phyloP scores from a whole-genome alignment of 2,113 vertebrate species.

The Xyrauchen texanus region DNA sequence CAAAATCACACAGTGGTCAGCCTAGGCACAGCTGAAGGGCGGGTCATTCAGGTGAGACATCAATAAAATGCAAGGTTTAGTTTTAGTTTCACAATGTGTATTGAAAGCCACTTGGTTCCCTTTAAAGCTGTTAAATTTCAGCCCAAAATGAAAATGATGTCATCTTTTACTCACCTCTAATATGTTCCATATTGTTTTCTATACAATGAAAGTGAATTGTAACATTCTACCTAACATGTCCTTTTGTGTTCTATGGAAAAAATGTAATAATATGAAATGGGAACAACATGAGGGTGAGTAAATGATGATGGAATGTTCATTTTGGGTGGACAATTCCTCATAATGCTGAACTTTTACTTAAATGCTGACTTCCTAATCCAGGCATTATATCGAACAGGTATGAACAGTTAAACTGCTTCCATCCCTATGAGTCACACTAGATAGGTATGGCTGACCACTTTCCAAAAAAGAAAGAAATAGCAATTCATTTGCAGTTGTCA shows the following conservation, averaged over 20 bases:
- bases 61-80: not conserved
- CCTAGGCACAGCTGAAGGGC: conserved; percentile 87
- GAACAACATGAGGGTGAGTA: too few relatives aligned
- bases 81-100: not conserved
- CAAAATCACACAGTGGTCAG: conserved; percentile 85
- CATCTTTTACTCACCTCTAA: too few relatives aligned
- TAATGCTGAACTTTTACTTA: not conserved
- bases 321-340: too few relatives aligned
- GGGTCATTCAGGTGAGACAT: conserved; percentile 87
- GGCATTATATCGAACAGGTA: not conserved
- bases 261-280: too few relatives aligned
- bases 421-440: not conserved
- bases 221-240: too few relatives aligned
- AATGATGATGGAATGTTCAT: too few relatives aligned
- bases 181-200: too few relatives aligned
- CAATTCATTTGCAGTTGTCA: conserved; percentile 19
- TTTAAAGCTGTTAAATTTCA: not conserved
- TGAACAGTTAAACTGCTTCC: not conserved
- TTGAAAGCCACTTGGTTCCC: not conserved
- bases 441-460: not conserved
- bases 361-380: not conserved
- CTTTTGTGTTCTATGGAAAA: too few relatives aligned
- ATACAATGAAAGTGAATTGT: too few relatives aligned
- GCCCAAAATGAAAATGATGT: too few relatives aligned
- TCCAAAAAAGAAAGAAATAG: not conserved